phyloP scores from a whole-genome alignment of 2,888 invertebrate species.

The Tachina grossa region DNA sequence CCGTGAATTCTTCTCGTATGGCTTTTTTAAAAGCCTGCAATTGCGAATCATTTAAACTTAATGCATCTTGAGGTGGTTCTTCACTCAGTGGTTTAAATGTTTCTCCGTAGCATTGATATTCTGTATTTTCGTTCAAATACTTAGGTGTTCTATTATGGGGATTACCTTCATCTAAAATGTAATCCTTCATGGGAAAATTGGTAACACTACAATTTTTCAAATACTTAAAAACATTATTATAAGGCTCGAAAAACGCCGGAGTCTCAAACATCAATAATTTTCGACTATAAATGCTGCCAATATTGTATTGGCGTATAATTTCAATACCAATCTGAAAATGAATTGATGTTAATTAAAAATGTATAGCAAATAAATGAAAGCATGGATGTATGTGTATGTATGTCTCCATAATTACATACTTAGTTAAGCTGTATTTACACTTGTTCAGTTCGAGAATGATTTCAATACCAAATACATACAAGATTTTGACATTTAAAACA shows the following conservation, averaged over 20 bases:
- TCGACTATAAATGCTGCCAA: slow-evolving; percentile 79
- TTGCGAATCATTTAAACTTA: slow-evolving; percentile 87
- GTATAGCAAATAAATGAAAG: no score
- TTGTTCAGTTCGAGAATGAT: no score
- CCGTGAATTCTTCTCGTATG: slow-evolving; percentile 87
- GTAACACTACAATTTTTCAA: slow-evolving; percentile 85
- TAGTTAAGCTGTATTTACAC: no score
- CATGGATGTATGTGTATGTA: no score
- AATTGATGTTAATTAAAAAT: neutral
- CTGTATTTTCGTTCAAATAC: slow-evolving; percentile 80
- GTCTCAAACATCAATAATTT: slow-evolving; percentile 89
- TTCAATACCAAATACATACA: no score
- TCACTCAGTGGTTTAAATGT: slow-evolving; percentile 73
- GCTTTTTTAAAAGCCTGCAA: slow-evolving; percentile 87
- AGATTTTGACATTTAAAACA: no score
- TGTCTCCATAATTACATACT: no score
- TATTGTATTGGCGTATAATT: slow-evolving; percentile 79
- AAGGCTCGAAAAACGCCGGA: slow-evolving; percentile 92
- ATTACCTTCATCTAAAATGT: slow-evolving; percentile 86
- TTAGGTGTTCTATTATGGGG: slow-evolving; percentile 73
- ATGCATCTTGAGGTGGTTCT: slow-evolving; percentile 74
- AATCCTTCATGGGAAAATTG: slow-evolving; percentile 87
- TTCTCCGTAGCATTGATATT: slow-evolving; percentile 73
- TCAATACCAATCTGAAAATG: slow-evolving; percentile 78
- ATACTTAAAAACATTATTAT: slow-evolving; percentile 89